Base-by-base conservation (phyloP, 2,888 invertebrate species). In the Agrotis clavis region DNA sequence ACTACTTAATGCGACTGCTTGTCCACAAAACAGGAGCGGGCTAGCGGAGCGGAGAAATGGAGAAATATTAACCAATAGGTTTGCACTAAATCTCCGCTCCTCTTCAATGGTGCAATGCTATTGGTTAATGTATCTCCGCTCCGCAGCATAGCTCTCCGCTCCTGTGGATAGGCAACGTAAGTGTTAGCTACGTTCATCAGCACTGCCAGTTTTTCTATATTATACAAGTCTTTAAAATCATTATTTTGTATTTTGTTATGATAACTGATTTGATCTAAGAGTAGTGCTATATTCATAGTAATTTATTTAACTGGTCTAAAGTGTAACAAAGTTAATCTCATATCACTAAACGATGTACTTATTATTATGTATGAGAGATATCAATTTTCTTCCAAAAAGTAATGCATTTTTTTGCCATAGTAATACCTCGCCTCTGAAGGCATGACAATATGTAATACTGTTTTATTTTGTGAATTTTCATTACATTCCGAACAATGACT, bases 171-270 rank as follows among this genome's bases (percentile, higher is more conserved):
- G 11, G 41, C 41, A 41, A 9, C 41, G 9, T 47, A 70, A 71
- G 14, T 48, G 57, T 63, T 41, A 74, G 79, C 74, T 71, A 60
- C 60, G 76, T 74, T 50, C 50, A 21, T 53, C 0, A 59, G 74
- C 81, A 75, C 76, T 74, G 80, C 66, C 75, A 66, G 18, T 35
- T 76, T 71, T 61, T 61, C n/a, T 50, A 50, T 45, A 78, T 56
- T 61, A 72, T 61, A 78, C 30, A 77, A 19, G 13, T 71, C 35
- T 51, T 47, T 25, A 35, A 41, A 14, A 51, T 70, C 71, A 25
- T 21, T 60, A 4, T 2, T 9, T 35, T 47, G 70, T 57, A 50
- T 59, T 62, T 78, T 75, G 16, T 73, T 21, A 48, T 45, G 25
- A 25, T 62, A 51, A 45, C 53, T 45, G 79, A 51, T 60, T 59